These are phyloP conservation scores for Macrosteles quadrilineatus DNA, from an alignment of 1,140 invertebrate genomes.

Conservation along the genomic window DNA sequence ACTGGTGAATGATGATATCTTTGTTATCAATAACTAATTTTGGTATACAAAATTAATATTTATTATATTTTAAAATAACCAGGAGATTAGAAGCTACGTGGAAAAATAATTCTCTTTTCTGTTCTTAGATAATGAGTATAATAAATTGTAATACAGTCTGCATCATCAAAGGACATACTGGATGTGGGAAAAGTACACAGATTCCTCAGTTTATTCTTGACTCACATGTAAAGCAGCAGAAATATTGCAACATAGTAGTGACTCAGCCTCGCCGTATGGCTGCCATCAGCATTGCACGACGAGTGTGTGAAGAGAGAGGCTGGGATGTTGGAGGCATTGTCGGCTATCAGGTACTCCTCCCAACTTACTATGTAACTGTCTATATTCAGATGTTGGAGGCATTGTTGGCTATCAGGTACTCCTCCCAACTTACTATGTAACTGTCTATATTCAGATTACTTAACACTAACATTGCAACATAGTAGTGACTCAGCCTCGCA, in stretches of 20 bases:
- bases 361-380: too few species aligned
- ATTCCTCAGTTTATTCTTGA: constrained; percentile 88
- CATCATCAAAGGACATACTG: constrained; percentile 88
- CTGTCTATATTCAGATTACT: too few species aligned
- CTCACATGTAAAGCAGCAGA: constrained; percentile 58
- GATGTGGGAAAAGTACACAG: constrained; percentile 79
- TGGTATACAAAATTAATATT: too few species aligned
- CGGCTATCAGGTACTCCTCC: constrained; percentile 71
- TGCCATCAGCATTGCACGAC: constrained; percentile 75
- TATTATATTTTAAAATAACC: too few species aligned
- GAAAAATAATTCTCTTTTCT: constrained; percentile 11
- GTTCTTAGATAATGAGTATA: constrained; percentile 59
- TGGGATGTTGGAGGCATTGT: constrained; percentile 76
- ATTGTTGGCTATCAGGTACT: constrained; percentile 82
- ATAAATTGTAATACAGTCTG: constrained; percentile 68
- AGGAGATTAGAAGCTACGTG: too few species aligned
- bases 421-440: neutral
- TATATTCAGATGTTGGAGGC: constrained; percentile 68
- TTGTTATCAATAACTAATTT: too few species aligned
- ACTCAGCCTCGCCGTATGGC: constrained; percentile 87
- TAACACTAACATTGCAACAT: constrained; percentile 72
- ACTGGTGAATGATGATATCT: too few species aligned
- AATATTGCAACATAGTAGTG: constrained; percentile 79
- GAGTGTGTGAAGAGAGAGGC: constrained; percentile 74
- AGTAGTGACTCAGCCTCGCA: constrained; percentile 83